A percentile compares a stretch with the other conserved stretches of the same genome.
Conservation (phyloP, 2,113 vertebrate genomes). For the Turnix velox region DNA sequence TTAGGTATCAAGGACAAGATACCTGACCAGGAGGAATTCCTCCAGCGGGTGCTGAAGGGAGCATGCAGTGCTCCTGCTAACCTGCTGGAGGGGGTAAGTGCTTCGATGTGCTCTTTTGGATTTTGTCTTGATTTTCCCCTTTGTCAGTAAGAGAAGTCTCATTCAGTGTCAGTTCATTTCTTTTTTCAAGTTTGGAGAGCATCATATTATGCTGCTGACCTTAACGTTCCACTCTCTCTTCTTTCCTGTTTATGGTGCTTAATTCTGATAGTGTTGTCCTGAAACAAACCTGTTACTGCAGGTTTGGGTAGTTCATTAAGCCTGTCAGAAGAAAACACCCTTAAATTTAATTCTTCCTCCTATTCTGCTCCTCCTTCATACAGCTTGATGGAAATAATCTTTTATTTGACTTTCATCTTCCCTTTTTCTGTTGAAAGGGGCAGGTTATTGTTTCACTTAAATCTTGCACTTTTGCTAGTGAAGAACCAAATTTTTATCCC, state of each 20-base stretch:
- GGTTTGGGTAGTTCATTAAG: neutral
- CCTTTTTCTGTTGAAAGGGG: neutral
- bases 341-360: neutral
- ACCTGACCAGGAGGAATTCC: slow-evolving; percentile 84
- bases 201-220: neutral
- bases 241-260: neutral
- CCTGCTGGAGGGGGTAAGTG: slow-evolving; percentile 91
- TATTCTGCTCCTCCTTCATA: neutral
- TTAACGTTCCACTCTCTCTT: neutral
- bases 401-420: neutral
- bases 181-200: neutral
- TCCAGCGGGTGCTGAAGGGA: slow-evolving; percentile 82
- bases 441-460: neutral
- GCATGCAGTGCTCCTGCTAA: slow-evolving; percentile 86
- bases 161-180: neutral
- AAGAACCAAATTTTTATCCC: neutral
- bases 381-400: neutral
- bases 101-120: neutral
- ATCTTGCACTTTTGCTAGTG: neutral
- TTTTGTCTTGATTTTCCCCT: neutral
- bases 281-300: neutral
- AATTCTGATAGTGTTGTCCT: neutral
- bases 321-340: neutral
- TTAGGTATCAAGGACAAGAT: slow-evolving; percentile 90
- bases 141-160: neutral